A percentile compares a stretch with the other conserved stretches of the same genome.
Evolutionary conservation across 2,797 vertebrate species (phyloP).

Genomic region (Acestrorhynchus altus): DNA sequence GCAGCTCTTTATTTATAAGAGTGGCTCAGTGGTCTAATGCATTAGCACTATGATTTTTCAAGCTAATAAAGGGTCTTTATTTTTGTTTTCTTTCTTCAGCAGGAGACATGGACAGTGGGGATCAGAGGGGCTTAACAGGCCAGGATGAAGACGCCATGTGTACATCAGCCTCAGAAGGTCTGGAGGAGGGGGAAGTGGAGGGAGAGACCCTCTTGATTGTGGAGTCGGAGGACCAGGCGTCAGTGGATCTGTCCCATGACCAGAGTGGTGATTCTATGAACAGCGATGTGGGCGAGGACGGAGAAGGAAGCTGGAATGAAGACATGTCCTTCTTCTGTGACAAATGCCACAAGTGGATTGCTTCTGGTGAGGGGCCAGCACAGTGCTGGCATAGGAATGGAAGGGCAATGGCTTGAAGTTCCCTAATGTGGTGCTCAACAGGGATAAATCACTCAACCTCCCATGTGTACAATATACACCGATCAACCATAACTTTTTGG

Average conservation of each 20-base stretch:
- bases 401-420: background rate
- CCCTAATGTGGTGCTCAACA: no score
- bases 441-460: no score
- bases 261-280: conserved; percentile 96
- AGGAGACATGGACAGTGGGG: conserved; percentile 74
- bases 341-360: conserved; percentile 96
- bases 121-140: conserved; percentile 76
- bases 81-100: background rate
- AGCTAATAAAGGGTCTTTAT: no score
- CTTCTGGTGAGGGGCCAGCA: conserved; percentile 79
- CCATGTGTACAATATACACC: no score
- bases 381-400: background rate
- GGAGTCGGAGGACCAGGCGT: conserved; percentile 94
- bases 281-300: conserved; percentile 87
- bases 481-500: no score
- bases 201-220: conserved; percentile 95
- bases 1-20: no score
- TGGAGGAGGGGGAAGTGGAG: conserved; percentile 97
- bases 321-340: conserved; percentile 96
- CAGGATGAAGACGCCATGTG: conserved; percentile 87
- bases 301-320: conserved; percentile 83
- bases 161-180: conserved; percentile 89
- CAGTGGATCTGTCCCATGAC: conserved; percentile 94
- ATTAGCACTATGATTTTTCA: no score
- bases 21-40: no score